These are phyloP conservation scores for Diaprepes abbreviatus DNA, from an alignment of 2,888 invertebrate species.

Conservation along the genomic window DNA sequence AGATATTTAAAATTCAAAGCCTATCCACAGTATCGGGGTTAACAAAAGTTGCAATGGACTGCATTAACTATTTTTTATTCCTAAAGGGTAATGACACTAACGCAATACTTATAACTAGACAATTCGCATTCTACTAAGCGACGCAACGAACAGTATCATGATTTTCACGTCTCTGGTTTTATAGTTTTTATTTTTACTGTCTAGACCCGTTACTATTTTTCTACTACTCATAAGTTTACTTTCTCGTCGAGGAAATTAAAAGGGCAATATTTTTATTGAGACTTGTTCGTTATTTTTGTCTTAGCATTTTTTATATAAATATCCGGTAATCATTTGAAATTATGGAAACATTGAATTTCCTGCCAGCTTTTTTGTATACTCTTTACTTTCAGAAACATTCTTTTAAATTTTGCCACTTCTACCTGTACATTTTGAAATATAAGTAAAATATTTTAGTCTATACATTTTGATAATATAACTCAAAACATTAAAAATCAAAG, in stretches of 20 bases:
- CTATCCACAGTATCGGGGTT: conserved; percentile 8
- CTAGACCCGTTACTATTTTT: conserved; percentile 27
- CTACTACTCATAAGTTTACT: background rate
- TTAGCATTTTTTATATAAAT: no score
- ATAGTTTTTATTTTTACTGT: conserved; percentile 25
- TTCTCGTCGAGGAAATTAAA: conserved; percentile 15
- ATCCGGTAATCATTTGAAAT: no score
- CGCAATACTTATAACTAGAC: conserved; percentile 44
- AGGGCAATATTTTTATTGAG: background rate
- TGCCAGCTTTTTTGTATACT: no score
- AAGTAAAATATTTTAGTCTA: no score
- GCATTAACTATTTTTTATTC: conserved; percentile 24
- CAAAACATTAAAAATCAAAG: no score
- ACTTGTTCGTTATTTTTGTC: no score
- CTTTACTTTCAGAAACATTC: no score
- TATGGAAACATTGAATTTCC: no score
- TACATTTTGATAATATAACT: no score
- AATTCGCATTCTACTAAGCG: conserved; percentile 42
- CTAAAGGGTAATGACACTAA: conserved; percentile 41
- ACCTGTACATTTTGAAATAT: no score
- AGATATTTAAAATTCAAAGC: conserved; percentile 12
- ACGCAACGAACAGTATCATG: conserved; percentile 36
- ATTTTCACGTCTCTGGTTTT: conserved; percentile 38
- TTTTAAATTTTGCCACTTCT: no score
- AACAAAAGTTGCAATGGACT: conserved; percentile 32